Evolutionary conservation across 2,113 vertebrate species (phyloP).

Genomic region (Paradisaea rubra): DNA sequence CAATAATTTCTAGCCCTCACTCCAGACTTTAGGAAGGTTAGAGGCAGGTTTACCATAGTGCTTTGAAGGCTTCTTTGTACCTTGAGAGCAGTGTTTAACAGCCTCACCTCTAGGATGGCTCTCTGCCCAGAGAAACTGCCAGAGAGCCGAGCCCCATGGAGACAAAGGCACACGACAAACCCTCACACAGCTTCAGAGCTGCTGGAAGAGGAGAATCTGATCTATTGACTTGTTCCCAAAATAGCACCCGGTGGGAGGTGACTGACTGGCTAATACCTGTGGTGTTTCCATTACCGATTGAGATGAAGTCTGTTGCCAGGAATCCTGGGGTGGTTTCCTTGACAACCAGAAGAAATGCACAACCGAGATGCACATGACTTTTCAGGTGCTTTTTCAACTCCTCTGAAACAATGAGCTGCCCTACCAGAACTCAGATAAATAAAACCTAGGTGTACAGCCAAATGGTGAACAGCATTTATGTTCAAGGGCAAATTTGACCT

Average conservation of each 20-base stretch:
- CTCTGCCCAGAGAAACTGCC: neutral
- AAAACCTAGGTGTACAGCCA: neutral
- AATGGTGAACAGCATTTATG: neutral
- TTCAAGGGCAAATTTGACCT: neutral
- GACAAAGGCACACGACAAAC: neutral
- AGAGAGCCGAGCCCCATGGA: fast-evolving
- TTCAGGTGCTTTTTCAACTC: slow-evolving; percentile 30
- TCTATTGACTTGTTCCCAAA: slow-evolving; percentile 47
- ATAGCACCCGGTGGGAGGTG: slow-evolving; percentile 59
- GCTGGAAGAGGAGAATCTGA: neutral
- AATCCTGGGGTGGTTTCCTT: slow-evolving; percentile 57
- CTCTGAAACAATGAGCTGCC: neutral
- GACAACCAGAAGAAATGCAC: slow-evolving; percentile 49
- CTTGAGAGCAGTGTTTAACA: neutral
- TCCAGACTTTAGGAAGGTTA: neutral
- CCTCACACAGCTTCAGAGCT: neutral
- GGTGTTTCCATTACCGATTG: slow-evolving; percentile 40
- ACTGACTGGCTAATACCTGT: slow-evolving; percentile 64
- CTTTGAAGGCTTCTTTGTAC: neutral
- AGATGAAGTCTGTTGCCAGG: slow-evolving; percentile 47
- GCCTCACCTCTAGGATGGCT: neutral
- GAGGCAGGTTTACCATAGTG: neutral
- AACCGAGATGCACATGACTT: slow-evolving; percentile 10
- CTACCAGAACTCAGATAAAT: neutral
- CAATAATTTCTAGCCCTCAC: neutral